These are phyloP conservation scores for Apistogramma diplotaenia DNA, from an alignment of 2,113 vertebrate species.

Conservation along the genomic window DNA sequence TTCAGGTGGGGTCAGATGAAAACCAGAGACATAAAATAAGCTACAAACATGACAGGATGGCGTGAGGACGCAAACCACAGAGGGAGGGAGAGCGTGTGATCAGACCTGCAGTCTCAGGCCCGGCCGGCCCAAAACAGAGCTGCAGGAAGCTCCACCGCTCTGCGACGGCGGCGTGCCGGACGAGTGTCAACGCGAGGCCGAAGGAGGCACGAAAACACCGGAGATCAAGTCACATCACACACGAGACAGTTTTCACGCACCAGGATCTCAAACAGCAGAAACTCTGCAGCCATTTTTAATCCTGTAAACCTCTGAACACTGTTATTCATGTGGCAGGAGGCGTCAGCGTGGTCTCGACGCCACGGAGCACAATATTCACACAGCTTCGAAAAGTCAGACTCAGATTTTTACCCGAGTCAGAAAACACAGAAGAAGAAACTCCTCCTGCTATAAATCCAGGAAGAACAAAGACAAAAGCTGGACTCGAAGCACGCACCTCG, in stretches of 20 bases:
- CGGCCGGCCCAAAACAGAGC: background rate
- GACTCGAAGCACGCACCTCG: conserved; percentile 54
- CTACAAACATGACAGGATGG: background rate
- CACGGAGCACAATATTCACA: too few relatives aligned
- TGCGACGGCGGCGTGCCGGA: background rate
- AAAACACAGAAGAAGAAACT: too few relatives aligned
- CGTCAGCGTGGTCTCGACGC: too few relatives aligned
- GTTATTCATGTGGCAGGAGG: too few relatives aligned
- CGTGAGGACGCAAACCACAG: conserved; percentile 21
- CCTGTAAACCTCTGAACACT: too few relatives aligned
- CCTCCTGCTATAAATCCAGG: too few relatives aligned
- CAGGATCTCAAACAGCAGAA: background rate
- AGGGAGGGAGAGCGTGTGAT: background rate
- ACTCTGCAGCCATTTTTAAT: background rate
- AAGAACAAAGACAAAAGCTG: background rate
- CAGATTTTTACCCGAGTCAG: too few relatives aligned
- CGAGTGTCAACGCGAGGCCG: background rate
- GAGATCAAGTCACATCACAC: too few relatives aligned
- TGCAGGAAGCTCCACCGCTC: background rate
- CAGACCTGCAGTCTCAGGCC: background rate
- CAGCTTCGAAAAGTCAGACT: too few relatives aligned
- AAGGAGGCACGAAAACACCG: too few relatives aligned
- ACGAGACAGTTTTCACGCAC: background rate
- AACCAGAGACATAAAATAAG: background rate
- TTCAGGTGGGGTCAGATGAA: conserved; percentile 2